Evolutionary conservation across 35 echinoderm and acorn worm genomes (phyloP).

Genomic region (Anneissia japonica): DNA sequence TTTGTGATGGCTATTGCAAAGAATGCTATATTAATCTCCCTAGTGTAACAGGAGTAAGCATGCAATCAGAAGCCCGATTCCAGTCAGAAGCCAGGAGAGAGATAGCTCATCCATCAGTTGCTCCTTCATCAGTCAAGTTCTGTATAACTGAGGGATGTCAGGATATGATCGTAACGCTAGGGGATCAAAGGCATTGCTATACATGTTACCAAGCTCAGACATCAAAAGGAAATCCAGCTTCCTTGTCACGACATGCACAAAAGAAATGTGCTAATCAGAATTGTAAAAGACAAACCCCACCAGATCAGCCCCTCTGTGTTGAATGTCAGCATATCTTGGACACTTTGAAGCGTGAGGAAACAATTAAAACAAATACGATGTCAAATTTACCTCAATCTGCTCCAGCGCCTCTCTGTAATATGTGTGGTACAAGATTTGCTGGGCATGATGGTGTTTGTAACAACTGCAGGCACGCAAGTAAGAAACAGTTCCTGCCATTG

Average conservation of each 20-base stretch:
- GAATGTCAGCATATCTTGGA: slow-evolving; percentile 18
- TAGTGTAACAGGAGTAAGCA: background rate
- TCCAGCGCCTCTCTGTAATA: too few species aligned
- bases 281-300: slow-evolving; percentile 21
- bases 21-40: background rate
- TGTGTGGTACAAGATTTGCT: background rate
- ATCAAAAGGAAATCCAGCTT: background rate
- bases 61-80: background rate
- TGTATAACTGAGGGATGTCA: background rate
- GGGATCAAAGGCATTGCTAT: background rate
- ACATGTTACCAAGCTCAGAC: background rate
- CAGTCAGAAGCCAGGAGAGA: background rate
- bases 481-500: too few species aligned
- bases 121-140: background rate
- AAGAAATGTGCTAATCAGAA: slow-evolving; percentile 25
- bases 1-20: background rate
- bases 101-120: background rate
- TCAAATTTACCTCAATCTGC: background rate
- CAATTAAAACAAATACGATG: background rate
- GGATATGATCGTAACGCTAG: background rate
- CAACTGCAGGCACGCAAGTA: background rate
- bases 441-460: background rate
- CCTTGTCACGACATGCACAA: background rate
- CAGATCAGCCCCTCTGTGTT: slow-evolving; percentile 17
- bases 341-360: background rate